These are phyloP conservation scores for Maconellicoccus hirsutus DNA, from an alignment of 1,140 invertebrate species.

Conservation along the genomic window DNA sequence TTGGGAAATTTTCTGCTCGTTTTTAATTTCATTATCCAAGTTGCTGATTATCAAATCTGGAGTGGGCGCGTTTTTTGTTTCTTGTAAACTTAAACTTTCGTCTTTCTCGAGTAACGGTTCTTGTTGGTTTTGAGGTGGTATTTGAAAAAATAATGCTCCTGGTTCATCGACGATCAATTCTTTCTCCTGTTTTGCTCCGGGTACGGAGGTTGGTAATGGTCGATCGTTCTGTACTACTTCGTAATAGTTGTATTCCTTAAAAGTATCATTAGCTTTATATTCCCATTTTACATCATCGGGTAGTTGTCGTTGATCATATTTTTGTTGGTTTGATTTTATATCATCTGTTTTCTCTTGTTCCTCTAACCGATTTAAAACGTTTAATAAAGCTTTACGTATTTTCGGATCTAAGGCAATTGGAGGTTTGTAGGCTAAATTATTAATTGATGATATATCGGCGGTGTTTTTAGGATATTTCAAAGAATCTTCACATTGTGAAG, in stretches of 20 bases:
- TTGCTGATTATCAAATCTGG: no score
- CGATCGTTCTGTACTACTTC: background rate
- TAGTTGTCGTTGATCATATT: background rate
- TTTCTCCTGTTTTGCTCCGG: background rate
- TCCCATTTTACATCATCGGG: conserved; percentile 8
- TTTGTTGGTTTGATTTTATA: conserved; percentile 20
- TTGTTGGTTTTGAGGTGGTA: background rate
- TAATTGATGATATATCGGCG: conserved; percentile 27
- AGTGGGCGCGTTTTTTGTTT: conserved; percentile 23
- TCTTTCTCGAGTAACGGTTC: conserved; percentile 11
- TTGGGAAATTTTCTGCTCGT: background rate
- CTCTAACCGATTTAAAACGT: conserved; percentile 54
- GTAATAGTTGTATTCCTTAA: background rate
- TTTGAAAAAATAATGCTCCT: conserved; percentile 26
- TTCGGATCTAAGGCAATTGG: conserved; percentile 51
- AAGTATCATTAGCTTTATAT: background rate
- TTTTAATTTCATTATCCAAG: background rate
- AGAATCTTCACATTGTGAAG: background rate
- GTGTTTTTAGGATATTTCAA: conserved; percentile 15
- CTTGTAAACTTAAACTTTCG: conserved; percentile 25
- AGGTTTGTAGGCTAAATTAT: conserved; percentile 26
- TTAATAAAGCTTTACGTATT: conserved; percentile 52
- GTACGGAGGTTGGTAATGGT: background rate
- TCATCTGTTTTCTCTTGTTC: conserved; percentile 30
- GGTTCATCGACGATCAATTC: background rate